Base-by-base conservation (phyloP, 2,797 vertebrate genomes). In the Poeciliopsis infans region DNA sequence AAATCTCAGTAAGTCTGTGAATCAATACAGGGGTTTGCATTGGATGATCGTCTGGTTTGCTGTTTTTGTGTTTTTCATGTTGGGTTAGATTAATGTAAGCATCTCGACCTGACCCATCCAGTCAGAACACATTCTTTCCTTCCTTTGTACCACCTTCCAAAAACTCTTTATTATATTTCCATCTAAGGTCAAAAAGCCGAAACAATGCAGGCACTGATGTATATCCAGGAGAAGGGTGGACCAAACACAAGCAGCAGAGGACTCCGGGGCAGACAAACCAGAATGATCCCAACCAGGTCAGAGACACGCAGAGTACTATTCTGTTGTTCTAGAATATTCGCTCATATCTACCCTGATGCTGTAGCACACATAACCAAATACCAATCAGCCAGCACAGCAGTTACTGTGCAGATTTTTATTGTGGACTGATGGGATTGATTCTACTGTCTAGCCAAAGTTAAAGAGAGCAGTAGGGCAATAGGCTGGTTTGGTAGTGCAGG, bases 161-260 rank as follows among this genome's bases (percentile, higher is more conserved):
- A 28, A 43, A n/a, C 12, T n/a, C 66, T 73, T 2, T 25, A 28
- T 25, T 71, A 61, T 39, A 1, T 46, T 68, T 74, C 68, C 46
- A 10, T 20, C 74, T 75, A 45, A 94, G 93, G 74, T 83, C 87
- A 20, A 95, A 94, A 59, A 85, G 78, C 1, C 86, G 89, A 13
- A 86, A 88, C 16, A 47, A 76, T 31, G 12, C 81, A 6, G 84
- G 80, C 2, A 45, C 64, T 0, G 92, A 94, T 10, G 72, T 49
- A 0, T 75, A 85, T 76, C 69, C 92, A 77, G 91, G 57, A 74
- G 94, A 98, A 36, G 86, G 91, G 47, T 96, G 93, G 85, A 64
- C 91, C 33, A 98, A 97, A 89, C 91, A 96, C 81, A 97, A 96
- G 88, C 96, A 94, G 57, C 96, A 93, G 89, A 98, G 97, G 93